A percentile compares a stretch with the other conserved stretches of the same genome.
phyloP scores from a whole-genome alignment of 2,888 invertebrate species.

The Ypsolopha sequella region DNA sequence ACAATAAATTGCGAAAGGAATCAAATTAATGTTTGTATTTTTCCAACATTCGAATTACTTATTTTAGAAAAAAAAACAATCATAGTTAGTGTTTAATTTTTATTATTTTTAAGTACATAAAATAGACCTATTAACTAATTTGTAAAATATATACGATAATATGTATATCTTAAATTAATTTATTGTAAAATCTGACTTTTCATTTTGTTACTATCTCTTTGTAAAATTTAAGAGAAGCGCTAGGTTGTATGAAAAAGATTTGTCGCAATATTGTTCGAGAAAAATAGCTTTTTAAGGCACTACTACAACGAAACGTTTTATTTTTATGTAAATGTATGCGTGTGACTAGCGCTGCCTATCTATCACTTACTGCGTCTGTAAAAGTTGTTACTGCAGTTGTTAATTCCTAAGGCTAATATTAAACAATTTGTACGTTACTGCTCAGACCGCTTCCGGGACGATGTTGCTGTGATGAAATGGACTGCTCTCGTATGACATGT shows the following conservation, averaged over 20 bases:
- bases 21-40: slow-evolving; percentile 2
- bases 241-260: slow-evolving; percentile 36
- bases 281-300: slow-evolving; percentile 35
- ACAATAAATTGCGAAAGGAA: no score
- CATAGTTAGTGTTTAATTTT: slow-evolving; percentile 55
- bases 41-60: slow-evolving; percentile 6
- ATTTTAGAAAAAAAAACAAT: slow-evolving; percentile 23
- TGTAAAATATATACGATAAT: slow-evolving; percentile 71
- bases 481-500: slow-evolving; percentile 72
- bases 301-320: slow-evolving; percentile 24
- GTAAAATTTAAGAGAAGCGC: slow-evolving; percentile 51
- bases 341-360: slow-evolving; percentile 56
- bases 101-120: slow-evolving; percentile 71
- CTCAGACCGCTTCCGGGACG: slow-evolving; percentile 73
- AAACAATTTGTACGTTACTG: slow-evolving; percentile 23
- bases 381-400: slow-evolving; percentile 51
- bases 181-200: slow-evolving; percentile 62
- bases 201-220: slow-evolving; percentile 50
- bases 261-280: slow-evolving; percentile 47
- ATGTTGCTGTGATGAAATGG: slow-evolving; percentile 74
- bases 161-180: slow-evolving; percentile 70
- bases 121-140: slow-evolving; percentile 69
- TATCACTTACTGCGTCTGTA: slow-evolving; percentile 62
- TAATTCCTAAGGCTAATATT: slow-evolving; percentile 39
- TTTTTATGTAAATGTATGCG: not conserved